Percentiles rank a stretch among this genome's conserved stretches.
These are phyloP conservation scores for Limanda limanda DNA, from an alignment of 2,113 vertebrate genomes.

Conservation along the genomic window DNA sequence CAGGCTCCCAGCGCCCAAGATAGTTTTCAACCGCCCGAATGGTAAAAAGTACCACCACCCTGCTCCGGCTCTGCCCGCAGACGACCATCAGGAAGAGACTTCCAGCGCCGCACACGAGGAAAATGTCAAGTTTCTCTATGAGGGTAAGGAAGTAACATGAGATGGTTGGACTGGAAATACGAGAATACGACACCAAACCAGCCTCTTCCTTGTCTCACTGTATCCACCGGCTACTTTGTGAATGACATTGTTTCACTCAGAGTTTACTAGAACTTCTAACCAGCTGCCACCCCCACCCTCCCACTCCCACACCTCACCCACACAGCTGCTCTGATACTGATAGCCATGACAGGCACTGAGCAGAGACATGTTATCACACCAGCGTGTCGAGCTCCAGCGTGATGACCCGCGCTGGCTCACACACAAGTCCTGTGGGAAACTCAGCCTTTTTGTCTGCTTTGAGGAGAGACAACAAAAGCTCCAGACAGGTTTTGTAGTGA, in stretches of 20 bases:
- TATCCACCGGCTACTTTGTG: constrained; percentile 17
- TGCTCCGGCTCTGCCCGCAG: constrained; percentile 66
- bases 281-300: not conserved
- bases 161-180: constrained; percentile 11
- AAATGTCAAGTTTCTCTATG: constrained; percentile 90
- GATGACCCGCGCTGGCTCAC: not conserved
- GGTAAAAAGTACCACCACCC: constrained; percentile 84
- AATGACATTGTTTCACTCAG: constrained; percentile 18
- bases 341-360: not conserved
- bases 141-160: constrained; percentile 80
- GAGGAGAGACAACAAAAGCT: not conserved
- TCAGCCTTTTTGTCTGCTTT: not conserved
- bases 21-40: constrained; percentile 91
- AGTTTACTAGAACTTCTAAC: constrained; percentile 22
- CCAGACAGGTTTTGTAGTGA: not conserved
- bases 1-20: constrained; percentile 84
- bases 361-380: constrained; percentile 35
- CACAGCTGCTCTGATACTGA: constrained; percentile 76
- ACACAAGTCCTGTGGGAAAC: constrained; percentile 7
- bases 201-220: not conserved
- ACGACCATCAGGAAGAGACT: constrained; percentile 80
- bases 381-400: not conserved
- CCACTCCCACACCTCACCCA: constrained; percentile 44
- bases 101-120: constrained; percentile 90
- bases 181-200: not conserved